Conservation (phyloP, 2,797 vertebrate species). For the Acanthurus tractus region DNA sequence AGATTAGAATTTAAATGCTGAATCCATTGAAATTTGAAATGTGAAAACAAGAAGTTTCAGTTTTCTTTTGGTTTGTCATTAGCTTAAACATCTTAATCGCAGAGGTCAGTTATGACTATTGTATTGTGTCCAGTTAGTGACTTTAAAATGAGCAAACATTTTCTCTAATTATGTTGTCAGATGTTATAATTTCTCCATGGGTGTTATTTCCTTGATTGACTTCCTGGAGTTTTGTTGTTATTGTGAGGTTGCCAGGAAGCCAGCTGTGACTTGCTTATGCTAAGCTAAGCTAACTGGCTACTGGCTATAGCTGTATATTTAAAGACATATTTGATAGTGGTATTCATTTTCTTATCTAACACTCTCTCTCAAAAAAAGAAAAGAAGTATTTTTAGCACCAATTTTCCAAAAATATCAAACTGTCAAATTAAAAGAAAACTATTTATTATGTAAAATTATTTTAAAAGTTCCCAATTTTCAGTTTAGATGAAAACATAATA, state of each 20-base stretch:
- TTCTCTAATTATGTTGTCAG: no score
- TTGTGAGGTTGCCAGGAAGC: background rate
- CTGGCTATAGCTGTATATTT: no score
- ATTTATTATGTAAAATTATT: no score
- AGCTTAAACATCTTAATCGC: no score
- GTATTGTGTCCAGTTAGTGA: background rate
- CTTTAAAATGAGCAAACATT: background rate
- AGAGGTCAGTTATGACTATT: no score
- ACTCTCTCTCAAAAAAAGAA: background rate
- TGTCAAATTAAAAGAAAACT: no score
- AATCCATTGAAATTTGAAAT: background rate
- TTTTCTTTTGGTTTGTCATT: background rate
- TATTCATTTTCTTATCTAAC: background rate
- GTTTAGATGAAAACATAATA: no score
- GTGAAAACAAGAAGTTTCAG: background rate
- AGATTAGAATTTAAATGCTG: background rate
- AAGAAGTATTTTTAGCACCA: background rate
- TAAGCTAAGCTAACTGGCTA: constrained; percentile 2
- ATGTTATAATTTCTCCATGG: background rate
- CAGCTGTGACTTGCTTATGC: background rate
- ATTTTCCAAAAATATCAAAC: no score
- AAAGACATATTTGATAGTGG: background rate
- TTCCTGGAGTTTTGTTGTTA: background rate
- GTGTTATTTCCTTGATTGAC: background rate
- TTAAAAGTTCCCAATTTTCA: background rate